A percentile compares a stretch with the other conserved stretches of the same genome.
phyloP scores from a whole-genome alignment of 2,113 vertebrate genomes.

The Gobio gobio region DNA sequence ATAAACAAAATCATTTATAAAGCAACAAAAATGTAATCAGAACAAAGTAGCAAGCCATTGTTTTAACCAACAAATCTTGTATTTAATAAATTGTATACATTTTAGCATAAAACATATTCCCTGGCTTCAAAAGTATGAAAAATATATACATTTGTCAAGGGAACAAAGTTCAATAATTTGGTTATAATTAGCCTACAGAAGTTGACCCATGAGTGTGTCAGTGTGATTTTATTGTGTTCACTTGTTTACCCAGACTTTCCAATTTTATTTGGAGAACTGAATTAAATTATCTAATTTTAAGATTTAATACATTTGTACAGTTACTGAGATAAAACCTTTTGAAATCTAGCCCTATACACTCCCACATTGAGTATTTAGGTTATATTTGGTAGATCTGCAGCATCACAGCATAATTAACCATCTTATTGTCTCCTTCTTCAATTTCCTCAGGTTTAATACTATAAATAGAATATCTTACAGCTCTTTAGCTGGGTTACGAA shows the following conservation, averaged over 20 bases:
- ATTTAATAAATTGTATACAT: background rate
- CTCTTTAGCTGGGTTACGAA: slow-evolving; percentile 82
- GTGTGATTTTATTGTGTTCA: background rate
- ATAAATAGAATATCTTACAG: slow-evolving; percentile 78
- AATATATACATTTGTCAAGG: background rate
- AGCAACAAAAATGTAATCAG: background rate
- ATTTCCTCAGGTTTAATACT: slow-evolving; percentile 85
- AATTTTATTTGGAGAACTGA: no score
- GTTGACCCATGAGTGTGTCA: background rate
- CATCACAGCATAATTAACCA: background rate
- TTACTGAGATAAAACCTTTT: background rate
- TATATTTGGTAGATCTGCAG: background rate
- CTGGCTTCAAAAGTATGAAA: background rate
- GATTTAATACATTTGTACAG: background rate
- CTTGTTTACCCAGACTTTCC: background rate
- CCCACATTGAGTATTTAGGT: background rate
- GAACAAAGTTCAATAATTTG: background rate
- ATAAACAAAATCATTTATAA: background rate
- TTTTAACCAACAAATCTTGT: background rate
- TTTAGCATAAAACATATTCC: background rate
- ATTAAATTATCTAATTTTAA: background rate
- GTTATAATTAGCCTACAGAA: background rate
- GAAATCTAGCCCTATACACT: background rate
- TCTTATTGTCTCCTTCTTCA: slow-evolving; percentile 6
- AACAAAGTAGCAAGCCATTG: background rate